Base-by-base conservation (phyloP, 2,888 invertebrate genomes). In the Heteromyza rotundicornis region DNA sequence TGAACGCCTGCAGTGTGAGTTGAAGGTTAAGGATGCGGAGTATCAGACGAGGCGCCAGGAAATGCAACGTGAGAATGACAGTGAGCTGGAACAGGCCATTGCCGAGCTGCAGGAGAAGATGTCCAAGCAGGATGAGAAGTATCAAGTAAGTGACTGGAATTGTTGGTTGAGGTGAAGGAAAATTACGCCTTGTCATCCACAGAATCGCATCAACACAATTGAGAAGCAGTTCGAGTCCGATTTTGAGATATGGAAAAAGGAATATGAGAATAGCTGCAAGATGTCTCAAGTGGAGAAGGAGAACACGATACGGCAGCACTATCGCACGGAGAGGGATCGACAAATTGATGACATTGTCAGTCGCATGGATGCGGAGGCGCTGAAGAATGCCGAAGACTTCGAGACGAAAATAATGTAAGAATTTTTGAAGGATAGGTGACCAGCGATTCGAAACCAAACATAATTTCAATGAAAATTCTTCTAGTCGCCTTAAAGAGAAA, bases 401-500 rank as follows among this genome's bases (percentile, higher is more conserved):
- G 82, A 84, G 14, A 68, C 70, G 24, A 84, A 83, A 69, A 71
- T 82, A 3, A 69, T 65, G 83, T 82, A 53, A 65, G 73, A 70
- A 40, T n/a, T 56, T 36, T 58, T 1, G 24, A 24, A n/a, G n/a
- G n/a, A n/a, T n/a, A 51, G n/a, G 47, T 17, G 17, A 16, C 2
- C 22, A 54, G 32, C 20, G 19, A 57, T 19, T 8, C 17, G 1
- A 0, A 17, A 8, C n/a, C 19, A 19, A 2, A 14, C 16, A 10
- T 24, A 16, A 2, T 10, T 51, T n/a, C n/a, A n/a, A n/a, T n/a
- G n/a, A n/a, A 32, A 5, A 2, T 49, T 10, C 20, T 60, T 67
- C 2, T 69, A 92, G 92, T 71, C 86, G 92, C 27, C 83, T 91
- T 44, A 91, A 88, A 73, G 92, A 92, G 63, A 92, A 93, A 75